Evolutionary conservation across 2,797 vertebrate genomes (phyloP).

Genomic region (Pteropus rufus): DNA sequence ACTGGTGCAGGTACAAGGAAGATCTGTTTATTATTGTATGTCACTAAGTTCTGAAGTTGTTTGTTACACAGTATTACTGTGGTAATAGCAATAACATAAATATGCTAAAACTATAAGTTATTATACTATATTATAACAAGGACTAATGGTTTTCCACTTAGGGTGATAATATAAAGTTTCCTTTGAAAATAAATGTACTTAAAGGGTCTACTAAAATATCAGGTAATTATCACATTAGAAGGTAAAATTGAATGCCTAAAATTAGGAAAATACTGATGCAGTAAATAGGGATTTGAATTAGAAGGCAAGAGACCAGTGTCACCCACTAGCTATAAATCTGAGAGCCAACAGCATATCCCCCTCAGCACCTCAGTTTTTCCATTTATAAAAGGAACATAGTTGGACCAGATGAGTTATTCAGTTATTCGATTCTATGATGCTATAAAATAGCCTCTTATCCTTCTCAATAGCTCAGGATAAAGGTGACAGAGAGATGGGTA

Average conservation of each 20-base stretch:
- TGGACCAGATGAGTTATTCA: background rate
- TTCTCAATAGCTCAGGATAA: background rate
- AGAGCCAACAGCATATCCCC: background rate
- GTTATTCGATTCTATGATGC: background rate
- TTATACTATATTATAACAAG: background rate
- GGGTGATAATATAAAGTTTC: background rate
- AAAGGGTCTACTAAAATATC: background rate
- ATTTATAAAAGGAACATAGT: background rate
- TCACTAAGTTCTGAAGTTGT: background rate
- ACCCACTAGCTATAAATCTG: background rate
- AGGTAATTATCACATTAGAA: background rate
- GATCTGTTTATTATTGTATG: background rate
- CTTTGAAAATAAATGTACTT: background rate
- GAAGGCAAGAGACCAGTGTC: background rate
- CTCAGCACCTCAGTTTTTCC: background rate
- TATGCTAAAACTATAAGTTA: background rate
- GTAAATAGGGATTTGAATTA: background rate
- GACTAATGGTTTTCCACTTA: background rate
- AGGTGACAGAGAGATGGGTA: background rate
- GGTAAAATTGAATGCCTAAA: background rate
- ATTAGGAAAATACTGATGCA: background rate
- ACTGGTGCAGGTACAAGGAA: background rate
- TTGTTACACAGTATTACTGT: background rate
- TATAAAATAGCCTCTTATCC: background rate
- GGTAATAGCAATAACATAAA: background rate